A percentile compares a stretch with the other conserved stretches of the same genome.
Conservation (phyloP, 2,888 invertebrate genomes). For the Phragmatobia fuliginosa region DNA sequence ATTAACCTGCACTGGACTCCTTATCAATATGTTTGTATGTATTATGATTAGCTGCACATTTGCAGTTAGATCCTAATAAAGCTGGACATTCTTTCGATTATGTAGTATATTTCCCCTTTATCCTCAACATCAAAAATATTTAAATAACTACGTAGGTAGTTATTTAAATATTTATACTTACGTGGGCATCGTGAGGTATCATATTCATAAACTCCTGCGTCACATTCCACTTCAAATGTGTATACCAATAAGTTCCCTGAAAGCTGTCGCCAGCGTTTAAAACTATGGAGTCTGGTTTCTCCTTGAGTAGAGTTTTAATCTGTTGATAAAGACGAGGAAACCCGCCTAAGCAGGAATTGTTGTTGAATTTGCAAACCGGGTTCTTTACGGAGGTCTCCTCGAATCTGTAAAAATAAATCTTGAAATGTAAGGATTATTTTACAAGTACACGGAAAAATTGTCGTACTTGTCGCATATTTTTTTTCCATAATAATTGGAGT, state of each 20-base stretch:
- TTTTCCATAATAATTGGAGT: too few species aligned
- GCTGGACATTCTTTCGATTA: neutral
- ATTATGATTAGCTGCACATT: too few species aligned
- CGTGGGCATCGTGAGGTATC: constrained; percentile 92
- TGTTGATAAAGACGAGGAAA: constrained; percentile 89
- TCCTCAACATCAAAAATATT: neutral
- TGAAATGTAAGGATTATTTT: too few species aligned
- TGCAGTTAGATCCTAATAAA: neutral
- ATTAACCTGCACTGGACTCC: too few species aligned
- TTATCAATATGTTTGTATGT: too few species aligned
- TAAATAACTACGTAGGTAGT: neutral
- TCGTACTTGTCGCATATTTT: too few species aligned
- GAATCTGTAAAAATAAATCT: constrained; percentile 76
- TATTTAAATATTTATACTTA: too few species aligned
- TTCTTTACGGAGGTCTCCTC: constrained; percentile 87
- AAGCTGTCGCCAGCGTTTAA: constrained; percentile 94
- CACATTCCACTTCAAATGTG: constrained; percentile 90
- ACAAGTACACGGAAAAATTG: too few species aligned
- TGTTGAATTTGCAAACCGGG: constrained; percentile 84
- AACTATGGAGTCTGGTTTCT: constrained; percentile 88
- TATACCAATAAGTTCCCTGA: constrained; percentile 94
- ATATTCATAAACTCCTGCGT: constrained; percentile 92
- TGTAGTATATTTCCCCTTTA: neutral
- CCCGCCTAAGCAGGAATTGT: constrained; percentile 89
- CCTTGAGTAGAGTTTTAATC: constrained; percentile 76